phyloP scores from a whole-genome alignment of 1,140 invertebrate species.

The Neodiprion fabricii region DNA sequence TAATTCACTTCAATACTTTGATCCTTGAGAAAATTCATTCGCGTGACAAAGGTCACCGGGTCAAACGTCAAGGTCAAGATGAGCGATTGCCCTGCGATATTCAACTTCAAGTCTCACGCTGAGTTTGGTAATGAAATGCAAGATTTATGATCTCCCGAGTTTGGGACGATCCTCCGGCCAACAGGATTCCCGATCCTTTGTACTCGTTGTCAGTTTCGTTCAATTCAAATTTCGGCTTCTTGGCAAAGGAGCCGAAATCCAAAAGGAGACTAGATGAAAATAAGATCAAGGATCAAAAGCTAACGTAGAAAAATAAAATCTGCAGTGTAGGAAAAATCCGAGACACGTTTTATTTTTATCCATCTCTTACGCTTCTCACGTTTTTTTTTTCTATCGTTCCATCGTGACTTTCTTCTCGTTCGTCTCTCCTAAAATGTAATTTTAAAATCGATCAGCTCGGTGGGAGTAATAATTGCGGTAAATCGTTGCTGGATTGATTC shows the following conservation, averaged over 20 bases:
- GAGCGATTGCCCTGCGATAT: background rate
- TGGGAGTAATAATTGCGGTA: constrained; percentile 10
- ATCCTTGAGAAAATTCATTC: too few species aligned
- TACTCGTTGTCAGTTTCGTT: background rate
- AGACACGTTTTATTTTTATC: too few species aligned
- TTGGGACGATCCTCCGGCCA: background rate
- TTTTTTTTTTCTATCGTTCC: too few species aligned
- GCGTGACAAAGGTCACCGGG: background rate
- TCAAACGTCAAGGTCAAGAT: background rate
- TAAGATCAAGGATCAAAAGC: background rate
- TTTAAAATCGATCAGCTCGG: constrained; percentile 11
- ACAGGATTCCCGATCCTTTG: background rate
- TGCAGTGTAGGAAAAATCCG: too few species aligned
- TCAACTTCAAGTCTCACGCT: background rate
- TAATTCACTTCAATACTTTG: too few species aligned
- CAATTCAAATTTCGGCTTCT: background rate
- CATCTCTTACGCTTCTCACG: too few species aligned
- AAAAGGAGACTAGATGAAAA: background rate
- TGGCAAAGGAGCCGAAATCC: background rate
- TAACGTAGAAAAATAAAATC: too few species aligned
- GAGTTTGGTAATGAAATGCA: background rate
- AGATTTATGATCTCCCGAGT: background rate
- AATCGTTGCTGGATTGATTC: constrained; percentile 19
- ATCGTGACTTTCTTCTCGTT: too few species aligned
- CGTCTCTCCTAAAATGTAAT: too few species aligned